Conservation (phyloP, 2,888 invertebrate species). For the Drosophila affinis region DNA sequence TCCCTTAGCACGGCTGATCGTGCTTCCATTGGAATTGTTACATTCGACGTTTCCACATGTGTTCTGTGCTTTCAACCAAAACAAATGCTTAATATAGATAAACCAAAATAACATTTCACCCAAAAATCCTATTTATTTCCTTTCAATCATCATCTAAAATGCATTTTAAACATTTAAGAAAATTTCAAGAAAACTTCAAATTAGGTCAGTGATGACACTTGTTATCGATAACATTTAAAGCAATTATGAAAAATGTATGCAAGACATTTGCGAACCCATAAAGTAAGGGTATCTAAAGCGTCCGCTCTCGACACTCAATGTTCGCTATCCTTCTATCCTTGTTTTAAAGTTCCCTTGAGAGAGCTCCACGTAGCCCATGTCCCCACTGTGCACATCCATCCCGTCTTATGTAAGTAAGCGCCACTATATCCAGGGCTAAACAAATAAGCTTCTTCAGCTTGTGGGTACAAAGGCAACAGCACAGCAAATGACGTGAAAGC, state of each 20-base stretch:
- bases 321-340: neutral
- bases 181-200: too few species aligned
- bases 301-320: neutral
- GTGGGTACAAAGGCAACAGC: slow-evolving; percentile 15
- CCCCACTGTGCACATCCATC: slow-evolving; percentile 8
- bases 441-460: slow-evolving; percentile 38
- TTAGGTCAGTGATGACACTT: too few species aligned
- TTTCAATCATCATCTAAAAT: too few species aligned
- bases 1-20: neutral
- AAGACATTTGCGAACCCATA: neutral
- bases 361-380: neutral
- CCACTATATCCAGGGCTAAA: slow-evolving; percentile 26
- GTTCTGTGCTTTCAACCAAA: neutral
- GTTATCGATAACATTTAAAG: too few species aligned
- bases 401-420: slow-evolving; percentile 30
- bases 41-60: neutral
- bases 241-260: neutral
- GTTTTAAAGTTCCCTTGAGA: neutral
- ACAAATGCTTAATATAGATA: too few species aligned
- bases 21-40: neutral
- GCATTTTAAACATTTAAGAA: too few species aligned
- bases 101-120: too few species aligned
- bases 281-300: neutral
- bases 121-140: too few species aligned
- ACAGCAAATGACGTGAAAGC: slow-evolving; percentile 31